phyloP scores from a whole-genome alignment of 2,113 vertebrate genomes.

The Macquaria australasica region DNA sequence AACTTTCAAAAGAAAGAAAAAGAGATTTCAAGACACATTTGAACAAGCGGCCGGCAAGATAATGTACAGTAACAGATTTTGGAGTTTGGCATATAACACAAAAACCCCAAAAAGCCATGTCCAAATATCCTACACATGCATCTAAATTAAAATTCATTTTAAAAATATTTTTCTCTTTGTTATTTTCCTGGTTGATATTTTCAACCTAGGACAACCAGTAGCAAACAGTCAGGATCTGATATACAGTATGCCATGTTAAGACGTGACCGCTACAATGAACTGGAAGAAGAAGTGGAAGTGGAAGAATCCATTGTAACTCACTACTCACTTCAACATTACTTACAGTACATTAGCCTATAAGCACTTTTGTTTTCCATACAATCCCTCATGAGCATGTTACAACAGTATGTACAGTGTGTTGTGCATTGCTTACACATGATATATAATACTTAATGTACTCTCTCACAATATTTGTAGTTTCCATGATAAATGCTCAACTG shows the following conservation, averaged over 20 bases:
- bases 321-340: not conserved
- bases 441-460: not conserved
- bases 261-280: not conserved
- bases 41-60: not conserved
- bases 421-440: not conserved
- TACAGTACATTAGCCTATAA: not conserved
- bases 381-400: not conserved
- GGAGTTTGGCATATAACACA: not conserved
- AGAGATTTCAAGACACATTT: conserved; percentile 2
- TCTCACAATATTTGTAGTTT: not conserved
- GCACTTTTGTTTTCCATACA: not conserved
- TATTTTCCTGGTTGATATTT: too few relatives aligned
- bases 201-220: not conserved
- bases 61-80: not conserved
- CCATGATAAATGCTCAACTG: not conserved
- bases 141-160: not conserved
- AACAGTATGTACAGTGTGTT: not conserved
- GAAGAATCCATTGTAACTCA: not conserved
- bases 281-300: too few relatives aligned
- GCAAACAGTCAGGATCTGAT: not conserved
- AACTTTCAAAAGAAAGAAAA: conserved; percentile 1
- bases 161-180: not conserved
- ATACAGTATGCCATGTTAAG: not conserved
- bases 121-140: not conserved
- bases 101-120: not conserved